These are phyloP conservation scores for Ageneiosus marmoratus DNA, from an alignment of 2,113 vertebrate genomes.

Conservation along the genomic window DNA sequence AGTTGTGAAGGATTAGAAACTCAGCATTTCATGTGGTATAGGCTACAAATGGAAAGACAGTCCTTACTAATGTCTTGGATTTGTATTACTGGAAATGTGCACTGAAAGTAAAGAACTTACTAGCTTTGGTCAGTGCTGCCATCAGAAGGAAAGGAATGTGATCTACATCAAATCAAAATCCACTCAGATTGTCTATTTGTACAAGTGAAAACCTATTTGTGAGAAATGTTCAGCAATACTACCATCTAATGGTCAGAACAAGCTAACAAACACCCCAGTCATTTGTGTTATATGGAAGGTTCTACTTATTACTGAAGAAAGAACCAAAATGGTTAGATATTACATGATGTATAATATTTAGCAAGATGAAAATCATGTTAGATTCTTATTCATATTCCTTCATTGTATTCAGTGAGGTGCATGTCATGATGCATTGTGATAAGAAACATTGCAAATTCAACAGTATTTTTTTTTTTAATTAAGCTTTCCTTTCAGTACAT, in stretches of 20 bases:
- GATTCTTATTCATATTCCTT: background rate
- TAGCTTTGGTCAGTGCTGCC: background rate
- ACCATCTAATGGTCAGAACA: conserved; percentile 17
- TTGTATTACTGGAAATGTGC: background rate
- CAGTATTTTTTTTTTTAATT: conserved; percentile 5
- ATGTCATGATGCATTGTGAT: background rate
- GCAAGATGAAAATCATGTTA: background rate
- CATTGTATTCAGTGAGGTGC: background rate
- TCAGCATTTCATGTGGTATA: background rate
- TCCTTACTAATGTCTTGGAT: background rate
- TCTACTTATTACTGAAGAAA: background rate
- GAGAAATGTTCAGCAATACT: conserved; percentile 3
- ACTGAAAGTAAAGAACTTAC: background rate
- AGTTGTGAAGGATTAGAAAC: background rate
- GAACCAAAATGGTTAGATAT: background rate
- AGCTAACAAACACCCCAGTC: background rate
- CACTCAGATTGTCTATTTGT: background rate
- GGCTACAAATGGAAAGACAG: background rate
- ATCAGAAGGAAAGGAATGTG: background rate
- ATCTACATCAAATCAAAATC: background rate
- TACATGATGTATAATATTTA: background rate
- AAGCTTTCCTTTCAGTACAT: background rate
- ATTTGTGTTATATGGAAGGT: background rate
- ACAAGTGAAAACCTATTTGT: background rate
- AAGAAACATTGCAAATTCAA: background rate